A percentile compares a stretch with the other conserved stretches of the same genome.
Conservation (phyloP, 2,888 invertebrate species). For the Dioctria linearis region DNA sequence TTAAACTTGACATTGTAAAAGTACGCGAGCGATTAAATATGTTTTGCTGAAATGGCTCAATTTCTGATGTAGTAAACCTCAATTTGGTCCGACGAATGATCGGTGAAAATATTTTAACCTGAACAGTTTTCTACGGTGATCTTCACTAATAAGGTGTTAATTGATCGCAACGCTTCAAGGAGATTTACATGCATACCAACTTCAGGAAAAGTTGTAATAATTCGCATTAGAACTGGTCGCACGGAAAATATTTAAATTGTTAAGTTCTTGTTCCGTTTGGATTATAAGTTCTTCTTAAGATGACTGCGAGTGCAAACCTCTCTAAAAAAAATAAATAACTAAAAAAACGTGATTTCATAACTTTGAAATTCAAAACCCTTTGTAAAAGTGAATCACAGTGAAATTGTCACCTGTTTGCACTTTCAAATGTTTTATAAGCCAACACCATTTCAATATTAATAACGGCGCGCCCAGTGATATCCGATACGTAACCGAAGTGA, state of each 20-base stretch:
- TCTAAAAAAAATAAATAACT: not conserved
- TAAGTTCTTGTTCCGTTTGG: no score
- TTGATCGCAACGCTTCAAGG: no score
- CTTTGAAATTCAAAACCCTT: constrained; percentile 16
- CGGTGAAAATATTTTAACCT: not conserved
- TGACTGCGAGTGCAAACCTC: not conserved
- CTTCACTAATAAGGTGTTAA: no score
- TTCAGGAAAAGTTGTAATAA: constrained; percentile 1
- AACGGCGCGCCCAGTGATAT: constrained; percentile 3
- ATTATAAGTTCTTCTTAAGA: no score
- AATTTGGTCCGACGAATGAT: not conserved
- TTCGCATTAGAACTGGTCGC: not conserved
- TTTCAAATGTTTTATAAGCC: constrained; percentile 3
- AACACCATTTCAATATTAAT: constrained; percentile 27
- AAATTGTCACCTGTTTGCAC: not conserved
- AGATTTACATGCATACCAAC: not conserved
- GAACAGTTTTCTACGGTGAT: not conserved
- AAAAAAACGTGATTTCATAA: not conserved
- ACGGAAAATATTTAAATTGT: no score
- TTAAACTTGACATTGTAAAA: constrained; percentile 42
- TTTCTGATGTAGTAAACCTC: not conserved
- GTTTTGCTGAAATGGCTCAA: not conserved
- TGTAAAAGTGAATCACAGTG: not conserved
- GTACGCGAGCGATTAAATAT: no score
- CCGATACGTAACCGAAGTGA: constrained; percentile 20